Evolutionary conservation across 2,113 vertebrate species (phyloP).

Genomic region (Megaleporinus macrocephalus): DNA sequence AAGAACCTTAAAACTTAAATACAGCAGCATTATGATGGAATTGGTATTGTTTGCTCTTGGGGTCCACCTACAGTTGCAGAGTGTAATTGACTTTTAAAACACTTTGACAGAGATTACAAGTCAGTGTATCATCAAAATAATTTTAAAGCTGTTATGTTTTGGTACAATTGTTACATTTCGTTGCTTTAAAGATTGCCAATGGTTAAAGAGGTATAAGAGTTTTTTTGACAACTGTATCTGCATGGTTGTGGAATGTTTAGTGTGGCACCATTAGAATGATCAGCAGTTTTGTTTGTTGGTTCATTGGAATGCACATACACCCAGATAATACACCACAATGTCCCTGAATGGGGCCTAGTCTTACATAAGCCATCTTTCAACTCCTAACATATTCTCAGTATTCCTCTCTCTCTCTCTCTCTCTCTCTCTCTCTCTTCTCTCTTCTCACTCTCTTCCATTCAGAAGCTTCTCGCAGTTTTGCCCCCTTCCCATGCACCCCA

Average conservation of each 20-base stretch:
- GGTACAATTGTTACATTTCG: too few relatives aligned
- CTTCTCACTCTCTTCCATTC: constrained; percentile 39
- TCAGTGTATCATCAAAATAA: too few relatives aligned
- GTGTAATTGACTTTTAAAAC: too few relatives aligned
- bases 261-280: background rate
- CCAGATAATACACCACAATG: background rate
- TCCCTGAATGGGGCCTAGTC: constrained; percentile 20
- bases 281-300: background rate
- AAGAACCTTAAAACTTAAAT: too few relatives aligned
- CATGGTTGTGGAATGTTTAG: background rate
- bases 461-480: constrained; percentile 46
- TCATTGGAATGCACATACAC: background rate
- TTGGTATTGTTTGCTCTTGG: too few relatives aligned
- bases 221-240: too few relatives aligned
- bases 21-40: too few relatives aligned
- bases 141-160: too few relatives aligned
- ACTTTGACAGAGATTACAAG: too few relatives aligned
- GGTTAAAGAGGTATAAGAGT: too few relatives aligned
- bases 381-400: background rate
- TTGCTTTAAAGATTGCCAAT: too few relatives aligned
- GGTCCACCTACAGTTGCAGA: too few relatives aligned
- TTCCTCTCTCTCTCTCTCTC: constrained; percentile 3
- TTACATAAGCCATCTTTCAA: constrained; percentile 47
- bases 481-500: constrained; percentile 16
- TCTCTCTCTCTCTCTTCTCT: background rate